These are phyloP conservation scores for Heliconius ismenius DNA, from an alignment of 2,888 invertebrate species.

Conservation along the genomic window DNA sequence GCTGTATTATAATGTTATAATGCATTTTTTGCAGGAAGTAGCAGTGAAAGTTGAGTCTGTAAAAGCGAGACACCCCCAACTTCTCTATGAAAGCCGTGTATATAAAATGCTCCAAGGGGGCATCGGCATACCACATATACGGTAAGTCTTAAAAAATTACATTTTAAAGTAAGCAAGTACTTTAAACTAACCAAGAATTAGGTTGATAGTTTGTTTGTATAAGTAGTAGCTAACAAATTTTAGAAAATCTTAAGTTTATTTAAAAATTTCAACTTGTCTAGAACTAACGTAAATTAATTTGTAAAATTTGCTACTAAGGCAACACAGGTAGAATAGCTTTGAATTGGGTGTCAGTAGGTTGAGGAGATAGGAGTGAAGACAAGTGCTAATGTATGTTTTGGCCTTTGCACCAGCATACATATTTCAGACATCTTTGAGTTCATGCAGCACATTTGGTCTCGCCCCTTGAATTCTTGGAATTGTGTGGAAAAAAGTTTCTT, in stretches of 20 bases:
- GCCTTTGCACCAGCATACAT: no score
- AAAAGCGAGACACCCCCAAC: conserved; percentile 98
- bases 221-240: not conserved
- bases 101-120: conserved; percentile 99
- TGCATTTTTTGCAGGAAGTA: conserved; percentile 89
- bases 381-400: no score
- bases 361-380: no score
- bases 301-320: no score
- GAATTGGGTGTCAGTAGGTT: no score
- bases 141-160: conserved; percentile 76
- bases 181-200: not conserved
- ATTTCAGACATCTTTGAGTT: no score
- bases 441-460: no score
- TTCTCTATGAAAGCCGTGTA: conserved; percentile 99
- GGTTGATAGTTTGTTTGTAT: not conserved
- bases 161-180: not conserved
- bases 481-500: no score
- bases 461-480: no score
- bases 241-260: not conserved
- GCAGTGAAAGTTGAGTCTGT: conserved; percentile 99
- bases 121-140: conserved; percentile 97
- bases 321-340: no score
- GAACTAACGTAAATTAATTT: no score
- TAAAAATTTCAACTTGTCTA: not conserved
- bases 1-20: not conserved